Evolutionary conservation across 2,888 invertebrate species (phyloP), one percentile per base, ranked within the genome.

Genomic region (Drosophila longiperda): DNA sequence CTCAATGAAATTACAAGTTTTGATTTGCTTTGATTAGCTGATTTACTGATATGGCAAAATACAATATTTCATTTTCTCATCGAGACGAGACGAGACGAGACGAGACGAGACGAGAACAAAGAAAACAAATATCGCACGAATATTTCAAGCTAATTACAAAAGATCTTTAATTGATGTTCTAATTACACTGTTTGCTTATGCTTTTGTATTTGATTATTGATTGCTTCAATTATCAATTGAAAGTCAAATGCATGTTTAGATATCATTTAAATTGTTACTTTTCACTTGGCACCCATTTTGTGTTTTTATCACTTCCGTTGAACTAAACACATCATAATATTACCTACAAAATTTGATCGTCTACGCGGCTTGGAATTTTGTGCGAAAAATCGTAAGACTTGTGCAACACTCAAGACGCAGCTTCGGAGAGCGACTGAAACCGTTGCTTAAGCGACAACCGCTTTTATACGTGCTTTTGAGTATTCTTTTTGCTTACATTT

Each of bases 401-500:
- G 5, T 17, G 12, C 57, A 32, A 78, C 77, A 17, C 17, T 61
- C 40, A 54, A 77, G 36, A 54, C 72, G 60, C 60, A 63, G 50
- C 77, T 80, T 60, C 52, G 40, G 4, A 33, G 7, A 26, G 53
- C 59, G 58, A 76, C 74, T 76, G 75, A 73, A 53, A 17, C 50
- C 20, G 33, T 38, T 42, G 4, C 20, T 32, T 33, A 38, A 29
- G 55, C 23, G 23, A 26, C 33, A 36, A 38, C 20, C 26, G 48
- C 45, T 58, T 57, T n/a, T 12, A 32, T 4, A 26, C 29, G 29
- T 17, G 34, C 32, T 11, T 29, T 48, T 7, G 32, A 4, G 2
- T 15, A 54, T 61, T 52, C 73, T 72, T 78, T 77, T 67, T 80
- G 78, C 77, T 80, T 77, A 61, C 61, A 33, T 59, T 71, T 67